Evolutionary conservation across 2,113 vertebrate species (phyloP).

Genomic region (Dicentrarchus labrax): DNA sequence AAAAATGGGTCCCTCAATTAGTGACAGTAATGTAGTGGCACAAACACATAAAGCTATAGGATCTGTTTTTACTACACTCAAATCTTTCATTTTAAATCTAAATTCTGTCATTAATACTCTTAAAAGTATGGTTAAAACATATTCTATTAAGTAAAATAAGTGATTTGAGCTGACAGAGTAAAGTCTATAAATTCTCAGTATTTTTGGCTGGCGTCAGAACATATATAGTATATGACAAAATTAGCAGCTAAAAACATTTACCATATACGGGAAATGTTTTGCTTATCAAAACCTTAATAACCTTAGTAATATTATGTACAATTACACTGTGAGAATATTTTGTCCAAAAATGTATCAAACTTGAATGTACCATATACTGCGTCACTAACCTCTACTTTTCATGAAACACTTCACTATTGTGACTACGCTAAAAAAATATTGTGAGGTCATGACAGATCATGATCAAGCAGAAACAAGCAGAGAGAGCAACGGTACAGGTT

Average conservation of each 20-base stretch:
- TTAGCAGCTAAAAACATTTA: conserved; percentile 21
- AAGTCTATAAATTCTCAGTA: not conserved
- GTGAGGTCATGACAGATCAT: conserved; percentile 30
- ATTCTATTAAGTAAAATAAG: not conserved
- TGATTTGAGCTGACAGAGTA: conserved; percentile 1
- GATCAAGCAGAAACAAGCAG: conserved; percentile 16
- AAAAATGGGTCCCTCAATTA: not conserved
- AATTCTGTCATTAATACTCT: not conserved
- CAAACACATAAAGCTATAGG: not conserved
- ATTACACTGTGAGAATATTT: conserved; percentile 4
- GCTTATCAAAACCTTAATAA: conserved; percentile 26
- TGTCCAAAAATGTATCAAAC: conserved; percentile 49
- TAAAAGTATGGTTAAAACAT: not conserved
- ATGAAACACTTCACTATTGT: conserved; percentile 42
- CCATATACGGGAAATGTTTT: conserved; percentile 14
- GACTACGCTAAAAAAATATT: conserved; percentile 38
- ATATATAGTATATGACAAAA: conserved; percentile 18
- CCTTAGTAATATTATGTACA: not conserved
- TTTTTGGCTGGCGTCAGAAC: conserved; percentile 27
- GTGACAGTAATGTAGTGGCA: conserved; percentile 3
- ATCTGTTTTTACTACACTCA: not conserved
- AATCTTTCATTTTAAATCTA: conserved; percentile 1
- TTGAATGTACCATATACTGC: conserved; percentile 8
- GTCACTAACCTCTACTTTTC: conserved; percentile 11
- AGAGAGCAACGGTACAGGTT: conserved; percentile 1